Evolutionary conservation across 2,888 invertebrate genomes (phyloP), one percentile per base, ranked within the genome.

Genomic region (Drosophila mimetica): DNA sequence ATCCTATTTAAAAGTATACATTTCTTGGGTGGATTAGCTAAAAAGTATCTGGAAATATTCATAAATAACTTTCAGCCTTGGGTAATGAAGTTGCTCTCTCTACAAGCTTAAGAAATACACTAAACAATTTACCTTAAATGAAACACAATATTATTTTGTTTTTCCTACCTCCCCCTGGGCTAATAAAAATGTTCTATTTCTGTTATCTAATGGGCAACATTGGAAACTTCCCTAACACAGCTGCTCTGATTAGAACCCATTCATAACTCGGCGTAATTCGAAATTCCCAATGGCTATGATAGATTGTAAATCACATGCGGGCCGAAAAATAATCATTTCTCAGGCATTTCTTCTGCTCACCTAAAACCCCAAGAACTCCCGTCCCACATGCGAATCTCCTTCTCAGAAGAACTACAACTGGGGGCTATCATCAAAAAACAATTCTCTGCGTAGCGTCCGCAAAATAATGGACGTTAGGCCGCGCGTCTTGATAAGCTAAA

Each of bases 391-490:
- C 5, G 4, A 25, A n/a, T 9, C 30, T 30, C 28, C 28, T 1
- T 2, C 30, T 1, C n/a, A 4, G 2, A 20, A 28, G 32, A 39
- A 34, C 20, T 30, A 46, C 32, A 44, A 67, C 74, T 46, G n/a
- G 51, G 73, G 72, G 74, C 76, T 80, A 86, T 83, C 82, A 83
- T 83, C 86, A 86, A 86, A 83, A 86, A 86, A 83, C 82, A 86
- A 83, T 83, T 86, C 82, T 71, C 78, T 75, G 76, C 80, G 75
- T 74, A 75, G 86, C 83, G 78, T 86, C 76, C 80, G 75, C 83
- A 86, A 72, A 79, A 83, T 86, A 83, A 83, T 83, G 86, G 82
- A 83, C 86, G 86, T 76, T 83, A 83, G 82, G 86, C 86, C 79
- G 80, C 63, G 73, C 78, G 60, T 70, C 70, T 83, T 83, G 82